These are phyloP conservation scores for Drosophila meridionalis DNA, from an alignment of 2,888 invertebrate genomes.

Conservation along the genomic window DNA sequence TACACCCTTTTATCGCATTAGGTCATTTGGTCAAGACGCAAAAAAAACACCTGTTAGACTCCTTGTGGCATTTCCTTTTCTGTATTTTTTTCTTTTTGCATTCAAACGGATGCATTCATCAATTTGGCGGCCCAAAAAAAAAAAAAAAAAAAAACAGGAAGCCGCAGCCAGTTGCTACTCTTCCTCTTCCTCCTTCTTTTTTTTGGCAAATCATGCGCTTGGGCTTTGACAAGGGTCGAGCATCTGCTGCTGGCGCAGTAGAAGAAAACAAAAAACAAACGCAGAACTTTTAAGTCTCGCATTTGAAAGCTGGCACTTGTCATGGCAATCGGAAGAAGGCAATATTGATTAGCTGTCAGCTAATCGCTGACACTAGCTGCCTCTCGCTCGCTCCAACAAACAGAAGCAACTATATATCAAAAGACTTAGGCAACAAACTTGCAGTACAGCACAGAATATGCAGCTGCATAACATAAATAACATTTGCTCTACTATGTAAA, in stretches of 20 bases:
- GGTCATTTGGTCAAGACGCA: conserved; percentile 78
- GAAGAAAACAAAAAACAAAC: not conserved
- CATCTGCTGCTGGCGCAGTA: conserved; percentile 61
- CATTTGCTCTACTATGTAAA: not conserved
- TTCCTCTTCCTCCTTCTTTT: conserved; percentile 10
- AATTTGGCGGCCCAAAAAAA: conserved; percentile 69
- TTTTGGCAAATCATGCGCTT: conserved; percentile 54
- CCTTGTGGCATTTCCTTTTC: conserved; percentile 51
- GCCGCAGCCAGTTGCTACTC: conserved; percentile 35
- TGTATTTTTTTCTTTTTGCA: conserved; percentile 22
- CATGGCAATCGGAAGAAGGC: conserved; percentile 41
- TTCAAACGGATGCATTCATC: conserved; percentile 82
- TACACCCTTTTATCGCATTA: conserved; percentile 62
- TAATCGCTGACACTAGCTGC: conserved; percentile 72
- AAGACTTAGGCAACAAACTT: conserved; percentile 75
- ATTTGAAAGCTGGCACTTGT: conserved; percentile 73
- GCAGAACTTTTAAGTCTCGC: conserved; percentile 2
- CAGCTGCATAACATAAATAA: conserved; percentile 3
- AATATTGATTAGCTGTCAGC: conserved; percentile 78
- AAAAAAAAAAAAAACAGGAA: conserved; percentile 55
- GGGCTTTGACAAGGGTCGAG: conserved; percentile 71
- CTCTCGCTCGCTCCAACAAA: not conserved
- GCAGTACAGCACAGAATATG: not conserved
- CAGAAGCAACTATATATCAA: conserved; percentile 39
- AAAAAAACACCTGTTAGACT: conserved; percentile 73